phyloP scores from a whole-genome alignment of 1,140 invertebrate genomes.

The Nebria ingens region DNA sequence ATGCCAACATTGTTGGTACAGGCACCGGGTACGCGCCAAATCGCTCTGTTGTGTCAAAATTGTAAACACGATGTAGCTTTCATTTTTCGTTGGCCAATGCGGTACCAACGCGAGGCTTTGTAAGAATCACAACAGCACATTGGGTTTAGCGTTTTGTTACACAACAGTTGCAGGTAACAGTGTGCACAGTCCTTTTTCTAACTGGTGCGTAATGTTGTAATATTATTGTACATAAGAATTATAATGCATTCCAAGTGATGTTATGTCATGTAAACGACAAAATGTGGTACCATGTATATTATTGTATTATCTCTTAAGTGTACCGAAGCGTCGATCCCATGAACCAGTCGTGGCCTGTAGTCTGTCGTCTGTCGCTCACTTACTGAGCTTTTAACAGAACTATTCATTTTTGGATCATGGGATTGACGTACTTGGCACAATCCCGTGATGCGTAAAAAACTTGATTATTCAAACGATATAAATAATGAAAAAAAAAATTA shows the following conservation, averaged over 20 bases:
- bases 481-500: constrained; percentile 11
- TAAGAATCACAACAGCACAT: too few species aligned
- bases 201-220: constrained; percentile 22
- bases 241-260: constrained; percentile 9
- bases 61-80: too few species aligned
- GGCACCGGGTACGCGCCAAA: too few species aligned
- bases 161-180: not conserved
- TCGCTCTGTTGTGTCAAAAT: too few species aligned
- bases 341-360: not conserved
- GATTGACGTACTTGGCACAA: not conserved
- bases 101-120: too few species aligned
- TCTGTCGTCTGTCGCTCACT: not conserved
- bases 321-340: not conserved
- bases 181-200: constrained; percentile 1
- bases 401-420: constrained; percentile 10
- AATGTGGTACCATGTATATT: constrained; percentile 8
- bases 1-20: too few species aligned
- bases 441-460: not conserved
- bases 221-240: constrained; percentile 28
- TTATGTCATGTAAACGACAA: constrained; percentile 1
- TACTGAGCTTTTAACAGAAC: not conserved
- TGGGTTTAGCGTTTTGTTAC: too few species aligned
- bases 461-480: constrained; percentile 10
- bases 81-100: too few species aligned
- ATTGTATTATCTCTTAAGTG: not conserved